A percentile compares a stretch with the other conserved stretches of the same genome.
Conservation (phyloP, 2,888 invertebrate genomes). For the Drosophila nr. fundita region DNA sequence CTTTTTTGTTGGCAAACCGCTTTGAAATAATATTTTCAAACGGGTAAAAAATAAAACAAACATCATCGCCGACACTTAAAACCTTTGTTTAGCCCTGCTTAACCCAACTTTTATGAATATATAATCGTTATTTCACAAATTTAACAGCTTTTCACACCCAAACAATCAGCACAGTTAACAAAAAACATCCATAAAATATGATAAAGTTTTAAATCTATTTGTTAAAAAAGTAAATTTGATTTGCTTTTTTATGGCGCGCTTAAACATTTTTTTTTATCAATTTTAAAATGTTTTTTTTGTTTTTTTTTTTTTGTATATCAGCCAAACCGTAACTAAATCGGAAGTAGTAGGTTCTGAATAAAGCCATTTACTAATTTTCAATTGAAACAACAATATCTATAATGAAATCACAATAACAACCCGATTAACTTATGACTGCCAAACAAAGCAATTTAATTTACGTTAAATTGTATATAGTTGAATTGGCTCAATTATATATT, state of each 20-base stretch:
- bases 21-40: slow-evolving; percentile 6
- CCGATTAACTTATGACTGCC: slow-evolving; percentile 27
- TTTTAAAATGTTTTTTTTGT: background rate
- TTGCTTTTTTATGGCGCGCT: slow-evolving; percentile 18
- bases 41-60: background rate
- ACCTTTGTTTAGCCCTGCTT: background rate
- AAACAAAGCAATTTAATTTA: slow-evolving; percentile 3
- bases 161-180: background rate
- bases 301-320: slow-evolving; percentile 3
- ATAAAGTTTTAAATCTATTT: slow-evolving; percentile 2
- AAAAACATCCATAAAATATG: background rate
- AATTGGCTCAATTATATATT: background rate
- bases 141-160: slow-evolving; percentile 8
- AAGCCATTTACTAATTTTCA: slow-evolving; percentile 46
- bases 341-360: slow-evolving; percentile 21
- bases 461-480: background rate
- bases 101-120: slow-evolving; percentile 2
- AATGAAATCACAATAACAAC: slow-evolving; percentile 33
- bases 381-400: slow-evolving; percentile 53
- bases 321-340: slow-evolving; percentile 22
- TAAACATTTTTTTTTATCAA: slow-evolving; percentile 8
- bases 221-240: slow-evolving; percentile 25
- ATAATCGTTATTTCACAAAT: slow-evolving; percentile 7
- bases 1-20: slow-evolving; percentile 28
- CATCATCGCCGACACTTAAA: background rate